Base-by-base conservation (phyloP, 2,113 vertebrate species). In the Sula dactylatra region DNA sequence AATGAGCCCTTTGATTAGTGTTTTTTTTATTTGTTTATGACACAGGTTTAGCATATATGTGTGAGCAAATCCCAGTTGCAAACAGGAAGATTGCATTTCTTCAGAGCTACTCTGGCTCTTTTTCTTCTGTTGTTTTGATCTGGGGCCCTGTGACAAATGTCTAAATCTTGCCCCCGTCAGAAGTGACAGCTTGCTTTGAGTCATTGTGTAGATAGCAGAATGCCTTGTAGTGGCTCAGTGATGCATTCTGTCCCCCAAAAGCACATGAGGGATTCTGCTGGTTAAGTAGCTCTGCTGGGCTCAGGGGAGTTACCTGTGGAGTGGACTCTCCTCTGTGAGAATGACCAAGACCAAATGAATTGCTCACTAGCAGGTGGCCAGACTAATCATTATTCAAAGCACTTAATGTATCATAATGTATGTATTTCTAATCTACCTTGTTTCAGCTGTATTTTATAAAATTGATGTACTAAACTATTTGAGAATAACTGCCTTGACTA, bases 381-480 rank as follows among this genome's bases (percentile, higher is more conserved):
- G 92, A 66, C 88, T 93, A 97, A 90, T 84, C 54, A 49, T 88
- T 96, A 74, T 88, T 97, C 81, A 95, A 93, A 97, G 92, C 91
- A 96, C 96, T 97, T 96, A 96, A 90, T 98, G 98, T 98, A 98
- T 90, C 71, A 98, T 98, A 98, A 91, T 98, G 96, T 98, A 96
- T 97, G 97, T 98, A 97, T 98, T 98, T 98, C 94, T 97, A 93
- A 93, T 82, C 56, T 97, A 97, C 90, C 70, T 98, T 97, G 92
- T 94, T 98, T 95, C 66, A 96, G 59, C 66, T 98, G 94, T 94
- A 87, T 98, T 98, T 98, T 98, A 97, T 98, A 98, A 97, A 83
- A 94, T 74, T 89, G 77, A 95, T 92, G 93, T 98, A 95, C 97
- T 98, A 97, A 97, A 90, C 85, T 96, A 89, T 98, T 98, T 97